Conservation (phyloP, 2,797 vertebrate species). For the Liasis olivaceus region DNA sequence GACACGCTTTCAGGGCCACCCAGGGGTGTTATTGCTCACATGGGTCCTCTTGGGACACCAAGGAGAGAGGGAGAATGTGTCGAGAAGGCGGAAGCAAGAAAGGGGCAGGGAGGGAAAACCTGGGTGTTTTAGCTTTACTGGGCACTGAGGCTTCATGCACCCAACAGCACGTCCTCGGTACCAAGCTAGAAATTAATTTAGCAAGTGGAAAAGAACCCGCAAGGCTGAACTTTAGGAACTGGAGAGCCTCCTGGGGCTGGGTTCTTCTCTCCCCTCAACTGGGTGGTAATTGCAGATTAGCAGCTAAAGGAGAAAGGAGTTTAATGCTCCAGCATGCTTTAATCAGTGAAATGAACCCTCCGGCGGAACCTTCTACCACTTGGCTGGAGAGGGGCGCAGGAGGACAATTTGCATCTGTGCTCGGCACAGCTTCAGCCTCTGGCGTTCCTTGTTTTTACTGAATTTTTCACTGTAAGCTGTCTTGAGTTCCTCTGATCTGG, state of each 20-base stretch:
- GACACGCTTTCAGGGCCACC: too few species aligned
- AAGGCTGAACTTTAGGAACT: not conserved
- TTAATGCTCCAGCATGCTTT: not conserved
- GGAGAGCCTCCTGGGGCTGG: not conserved
- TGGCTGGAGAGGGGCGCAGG: not conserved
- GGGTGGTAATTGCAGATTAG: not conserved
- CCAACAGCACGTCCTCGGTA: not conserved
- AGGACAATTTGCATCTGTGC: not conserved
- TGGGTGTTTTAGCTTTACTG: too few species aligned
- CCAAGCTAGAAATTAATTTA: too few species aligned
- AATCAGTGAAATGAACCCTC: not conserved
- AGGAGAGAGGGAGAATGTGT: not conserved
- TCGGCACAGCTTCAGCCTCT: not conserved
- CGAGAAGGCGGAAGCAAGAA: not conserved
- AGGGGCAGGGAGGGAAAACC: not conserved
- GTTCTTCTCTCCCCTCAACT: too few species aligned
- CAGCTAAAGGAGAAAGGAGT: too few species aligned
- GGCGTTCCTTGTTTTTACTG: not conserved
- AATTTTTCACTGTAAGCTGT: not conserved
- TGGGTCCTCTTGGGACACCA: too few species aligned
- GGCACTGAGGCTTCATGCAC: not conserved
- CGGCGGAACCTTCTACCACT: not conserved
- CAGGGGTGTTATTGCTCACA: too few species aligned
- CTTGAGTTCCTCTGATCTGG: not conserved
- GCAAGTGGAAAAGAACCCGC: not conserved